phyloP scores from a whole-genome alignment of 2,888 invertebrate genomes.

The Drosophila kanekoi region DNA sequence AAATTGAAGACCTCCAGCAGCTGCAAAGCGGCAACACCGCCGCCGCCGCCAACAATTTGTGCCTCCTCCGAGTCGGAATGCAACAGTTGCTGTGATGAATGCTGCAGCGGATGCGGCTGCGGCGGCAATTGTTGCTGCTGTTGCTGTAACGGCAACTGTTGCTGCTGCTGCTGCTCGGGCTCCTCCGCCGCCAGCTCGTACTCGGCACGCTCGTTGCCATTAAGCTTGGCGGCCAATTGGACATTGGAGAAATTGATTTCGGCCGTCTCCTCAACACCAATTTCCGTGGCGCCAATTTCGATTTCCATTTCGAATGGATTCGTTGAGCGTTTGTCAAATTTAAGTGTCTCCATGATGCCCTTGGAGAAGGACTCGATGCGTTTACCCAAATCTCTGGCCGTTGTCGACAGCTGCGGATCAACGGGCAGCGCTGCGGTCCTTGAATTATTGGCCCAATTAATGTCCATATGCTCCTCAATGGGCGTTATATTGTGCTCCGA shows the following conservation, averaged over 20 bases:
- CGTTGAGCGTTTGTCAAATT: slow-evolving; percentile 85
- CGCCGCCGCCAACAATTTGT: slow-evolving; percentile 29
- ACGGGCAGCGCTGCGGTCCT: slow-evolving; percentile 82
- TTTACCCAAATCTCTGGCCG: slow-evolving; percentile 85
- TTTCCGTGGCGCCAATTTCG: slow-evolving; percentile 85
- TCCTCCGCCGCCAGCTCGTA: slow-evolving; percentile 78
- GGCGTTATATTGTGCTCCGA: slow-evolving; percentile 85
- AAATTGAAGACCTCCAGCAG: slow-evolving; percentile 84
- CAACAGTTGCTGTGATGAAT: slow-evolving; percentile 29
- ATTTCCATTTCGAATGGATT: slow-evolving; percentile 85
- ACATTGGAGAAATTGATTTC: slow-evolving; percentile 84
- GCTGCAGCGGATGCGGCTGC: slow-evolving; percentile 2
- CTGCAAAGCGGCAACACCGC: slow-evolving; percentile 77
- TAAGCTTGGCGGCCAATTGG: slow-evolving; percentile 81
- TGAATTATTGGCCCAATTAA: slow-evolving; percentile 85
- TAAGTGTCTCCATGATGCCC: slow-evolving; percentile 85
- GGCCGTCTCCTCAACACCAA: slow-evolving; percentile 83
- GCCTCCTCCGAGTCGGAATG: slow-evolving; percentile 84
- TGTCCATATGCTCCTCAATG: slow-evolving; percentile 85
- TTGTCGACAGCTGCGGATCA: slow-evolving; percentile 81
- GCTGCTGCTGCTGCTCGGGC: slow-evolving; percentile 44
- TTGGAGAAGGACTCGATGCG: slow-evolving; percentile 85
- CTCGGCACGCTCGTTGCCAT: slow-evolving; percentile 84
- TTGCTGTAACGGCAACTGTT: slow-evolving; percentile 16
- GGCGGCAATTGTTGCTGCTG: slow-evolving; percentile 29